Percentiles rank a stretch among this genome's conserved stretches.
Evolutionary conservation across 2,113 vertebrate genomes (phyloP).

Genomic region (Bubalus kerabau): DNA sequence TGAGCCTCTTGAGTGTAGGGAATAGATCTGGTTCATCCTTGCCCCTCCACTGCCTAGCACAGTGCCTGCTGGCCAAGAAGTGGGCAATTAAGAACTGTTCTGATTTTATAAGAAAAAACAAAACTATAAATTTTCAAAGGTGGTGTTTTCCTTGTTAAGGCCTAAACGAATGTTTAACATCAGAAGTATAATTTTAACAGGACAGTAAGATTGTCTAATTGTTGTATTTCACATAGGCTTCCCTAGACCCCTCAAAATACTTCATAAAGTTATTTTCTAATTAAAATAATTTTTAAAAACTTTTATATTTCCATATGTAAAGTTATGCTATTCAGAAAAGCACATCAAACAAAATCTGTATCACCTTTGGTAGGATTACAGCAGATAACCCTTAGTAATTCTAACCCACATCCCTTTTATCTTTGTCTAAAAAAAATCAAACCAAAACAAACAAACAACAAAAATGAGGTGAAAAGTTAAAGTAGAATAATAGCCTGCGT

Average conservation of each 20-base stretch:
- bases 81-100: background rate
- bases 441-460: background rate
- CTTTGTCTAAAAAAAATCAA: constrained; percentile 49
- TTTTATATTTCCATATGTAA: background rate
- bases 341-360: background rate
- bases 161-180: background rate
- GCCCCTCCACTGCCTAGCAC: background rate
- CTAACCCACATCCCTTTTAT: constrained; percentile 40
- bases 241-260: background rate
- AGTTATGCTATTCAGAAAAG: background rate
- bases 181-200: background rate
- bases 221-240: background rate
- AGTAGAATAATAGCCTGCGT: constrained; percentile 70
- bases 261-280: background rate
- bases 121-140: background rate
- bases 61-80: background rate
- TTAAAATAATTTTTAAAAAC: constrained; percentile 24
- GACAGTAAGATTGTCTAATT: background rate
- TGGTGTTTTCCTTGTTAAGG: background rate
- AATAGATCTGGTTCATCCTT: background rate
- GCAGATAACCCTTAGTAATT: constrained; percentile 41
- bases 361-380: background rate
- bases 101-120: background rate
- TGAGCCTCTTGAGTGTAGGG: background rate
- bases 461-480: constrained; percentile 66